Evolutionary conservation across 2,888 invertebrate species (phyloP), one percentile per base, ranked within the genome.

Genomic region (Metallyticus violacea): DNA sequence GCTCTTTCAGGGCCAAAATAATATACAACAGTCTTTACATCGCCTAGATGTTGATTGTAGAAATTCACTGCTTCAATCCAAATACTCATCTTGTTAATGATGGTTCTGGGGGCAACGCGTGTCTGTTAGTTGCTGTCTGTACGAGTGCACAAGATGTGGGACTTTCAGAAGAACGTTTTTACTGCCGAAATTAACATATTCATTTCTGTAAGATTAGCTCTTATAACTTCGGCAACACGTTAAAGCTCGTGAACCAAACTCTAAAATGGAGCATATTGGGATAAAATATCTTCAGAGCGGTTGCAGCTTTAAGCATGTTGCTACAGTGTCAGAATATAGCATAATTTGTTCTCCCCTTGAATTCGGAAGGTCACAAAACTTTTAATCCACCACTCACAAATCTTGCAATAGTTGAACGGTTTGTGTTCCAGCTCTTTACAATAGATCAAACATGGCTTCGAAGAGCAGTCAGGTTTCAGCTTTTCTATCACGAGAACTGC

Each of bases 401-500:
- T 80, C 9, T 80, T 80, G 80, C 80, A 80, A 80, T 29, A 80
- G 81, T 81, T 27, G 27, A 81, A 81, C n/a, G 81, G 27, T 81
- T 6, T 26, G 4, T 81, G 81, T 26, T 81, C 81, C 26, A 81
- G 29, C 6, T 29, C 81, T 81, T 81, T 81, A 2, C 81, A 81
- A 28, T 6, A 81, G 29, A 81, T 81, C 26, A 81, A 81, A 22
- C n/a, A 26, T 4, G n/a, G n/a, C n/a, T n/a, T n/a, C n/a, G 80
- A 80, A 80, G 22, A 26, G 22, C 26, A 4, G 25, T 15, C 83
- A 25, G 83, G 40, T 26, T 83, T 4, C 22, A 83, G n/a, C 83
- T 76, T 83, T 25, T 22, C 83, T 76, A 76, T 62, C 83, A 83
- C 15, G 27, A 40, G 76, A 76, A 0, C 62, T 22, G 3, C 40